Conservation (phyloP, 64 coral and sea anemone species). For the Acropora tenuis region DNA sequence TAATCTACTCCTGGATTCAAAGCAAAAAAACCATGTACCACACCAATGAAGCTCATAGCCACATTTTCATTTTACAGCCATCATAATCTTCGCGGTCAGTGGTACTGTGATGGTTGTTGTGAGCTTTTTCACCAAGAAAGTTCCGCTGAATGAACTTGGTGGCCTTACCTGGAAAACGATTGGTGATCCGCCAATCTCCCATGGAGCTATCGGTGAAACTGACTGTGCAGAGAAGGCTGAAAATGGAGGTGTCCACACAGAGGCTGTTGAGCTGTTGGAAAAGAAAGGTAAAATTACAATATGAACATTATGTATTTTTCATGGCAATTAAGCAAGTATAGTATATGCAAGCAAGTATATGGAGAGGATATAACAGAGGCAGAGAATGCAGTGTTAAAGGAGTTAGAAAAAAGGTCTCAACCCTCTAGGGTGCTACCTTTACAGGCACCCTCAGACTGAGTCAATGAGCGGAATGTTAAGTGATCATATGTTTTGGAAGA, state of each 20-base stretch:
- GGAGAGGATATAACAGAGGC: too few species aligned
- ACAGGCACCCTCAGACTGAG: too few species aligned
- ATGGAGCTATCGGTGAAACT: slow-evolving; percentile 29
- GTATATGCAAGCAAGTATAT: too few species aligned
- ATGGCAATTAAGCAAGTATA: too few species aligned
- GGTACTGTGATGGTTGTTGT: slow-evolving; percentile 71
- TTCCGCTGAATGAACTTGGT: slow-evolving; percentile 88
- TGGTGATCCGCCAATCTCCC: slow-evolving; percentile 58
- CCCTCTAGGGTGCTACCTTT: too few species aligned
- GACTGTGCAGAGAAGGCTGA: background rate
- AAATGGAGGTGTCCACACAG: background rate
- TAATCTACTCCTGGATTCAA: too few species aligned
- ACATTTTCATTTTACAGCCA: slow-evolving; percentile 32
- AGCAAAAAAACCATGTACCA: too few species aligned
- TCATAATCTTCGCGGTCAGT: slow-evolving; percentile 74
- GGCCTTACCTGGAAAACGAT: slow-evolving; percentile 94
- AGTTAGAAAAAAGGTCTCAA: too few species aligned
- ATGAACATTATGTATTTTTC: too few species aligned
- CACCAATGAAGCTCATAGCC: background rate
- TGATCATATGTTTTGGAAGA: too few species aligned
- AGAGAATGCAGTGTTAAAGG: too few species aligned
- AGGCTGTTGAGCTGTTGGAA: slow-evolving; percentile 22
- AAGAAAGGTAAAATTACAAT: slow-evolving; percentile 38
- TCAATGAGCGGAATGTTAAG: too few species aligned
- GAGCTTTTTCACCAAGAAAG: slow-evolving; percentile 75